Evolutionary conservation across 2,113 vertebrate genomes (phyloP).

Genomic region (Heterotilapia buettikoferi): DNA sequence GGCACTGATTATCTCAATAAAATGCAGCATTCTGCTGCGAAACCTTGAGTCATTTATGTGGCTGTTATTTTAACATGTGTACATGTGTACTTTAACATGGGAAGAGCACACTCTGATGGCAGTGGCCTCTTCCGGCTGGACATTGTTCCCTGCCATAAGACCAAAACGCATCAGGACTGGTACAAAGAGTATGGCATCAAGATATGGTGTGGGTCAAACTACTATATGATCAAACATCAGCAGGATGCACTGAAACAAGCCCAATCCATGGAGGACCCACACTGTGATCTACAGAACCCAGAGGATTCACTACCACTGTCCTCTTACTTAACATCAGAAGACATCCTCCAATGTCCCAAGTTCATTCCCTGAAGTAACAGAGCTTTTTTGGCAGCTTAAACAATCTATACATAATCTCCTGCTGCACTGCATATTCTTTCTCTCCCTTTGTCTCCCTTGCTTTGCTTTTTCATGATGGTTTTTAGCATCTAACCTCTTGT

Average conservation of each 20-base stretch:
- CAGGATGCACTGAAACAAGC: neutral
- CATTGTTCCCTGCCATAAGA: neutral
- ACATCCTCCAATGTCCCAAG: neutral
- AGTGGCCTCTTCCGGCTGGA: fast-evolving
- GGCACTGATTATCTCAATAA: neutral
- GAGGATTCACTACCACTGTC: neutral
- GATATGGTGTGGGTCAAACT: neutral
- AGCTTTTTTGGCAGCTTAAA: neutral
- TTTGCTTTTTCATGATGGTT: neutral
- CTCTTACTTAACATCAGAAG: neutral
- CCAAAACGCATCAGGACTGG: neutral
- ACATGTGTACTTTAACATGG: neutral
- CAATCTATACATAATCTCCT: neutral
- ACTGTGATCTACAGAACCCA: neutral
- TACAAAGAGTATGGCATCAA: neutral
- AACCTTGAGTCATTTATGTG: neutral
- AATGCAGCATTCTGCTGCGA: neutral
- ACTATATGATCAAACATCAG: neutral
- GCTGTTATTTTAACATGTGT: neutral
- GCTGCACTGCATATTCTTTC: neutral
- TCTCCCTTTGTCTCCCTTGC: neutral
- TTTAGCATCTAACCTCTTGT: neutral
- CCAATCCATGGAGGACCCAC: neutral
- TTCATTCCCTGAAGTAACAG: neutral
- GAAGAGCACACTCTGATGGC: fast-evolving